These are phyloP conservation scores for Eugnorisma glareosa DNA, from an alignment of 2,888 invertebrate species.

Conservation along the genomic window DNA sequence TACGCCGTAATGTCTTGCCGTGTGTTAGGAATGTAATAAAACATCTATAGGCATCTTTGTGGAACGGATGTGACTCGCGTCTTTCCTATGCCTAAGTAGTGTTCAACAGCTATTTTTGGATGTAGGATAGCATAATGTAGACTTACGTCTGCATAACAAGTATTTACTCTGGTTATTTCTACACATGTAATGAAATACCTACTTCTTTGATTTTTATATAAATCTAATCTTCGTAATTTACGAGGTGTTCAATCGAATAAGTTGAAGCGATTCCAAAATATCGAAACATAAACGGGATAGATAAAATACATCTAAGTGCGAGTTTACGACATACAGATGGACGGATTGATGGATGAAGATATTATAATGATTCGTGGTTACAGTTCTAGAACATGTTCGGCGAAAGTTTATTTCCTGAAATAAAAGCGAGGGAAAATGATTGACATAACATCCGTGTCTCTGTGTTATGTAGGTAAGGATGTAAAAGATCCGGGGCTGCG, in stretches of 20 bases:
- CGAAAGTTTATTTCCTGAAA: conserved; percentile 36
- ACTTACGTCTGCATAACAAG: conserved; percentile 1
- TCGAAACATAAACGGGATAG: conserved; percentile 17
- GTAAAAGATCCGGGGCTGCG: too few species aligned
- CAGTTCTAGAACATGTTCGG: conserved; percentile 29
- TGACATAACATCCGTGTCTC: conserved; percentile 15
- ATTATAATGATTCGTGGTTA: conserved; percentile 49
- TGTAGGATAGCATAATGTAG: conserved; percentile 18
- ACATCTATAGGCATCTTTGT: conserved; percentile 78
- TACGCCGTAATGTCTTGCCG: conserved; percentile 77
- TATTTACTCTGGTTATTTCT: background rate
- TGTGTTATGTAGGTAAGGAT: conserved; percentile 6
- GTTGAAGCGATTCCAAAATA: conserved; percentile 15
- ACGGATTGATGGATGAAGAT: conserved; percentile 43
- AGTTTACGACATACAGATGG: conserved; percentile 24
- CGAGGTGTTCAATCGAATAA: conserved; percentile 27
- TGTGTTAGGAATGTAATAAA: conserved; percentile 84
- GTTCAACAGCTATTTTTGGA: conserved; percentile 52
- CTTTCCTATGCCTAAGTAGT: conserved; percentile 60
- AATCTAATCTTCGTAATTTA: conserved; percentile 7
- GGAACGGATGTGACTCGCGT: conserved; percentile 76
- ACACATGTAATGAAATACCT: background rate
- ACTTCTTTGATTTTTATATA: conserved; percentile 8
- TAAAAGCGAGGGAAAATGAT: conserved; percentile 40
- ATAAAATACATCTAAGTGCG: conserved; percentile 36